Conservation (phyloP, 2,888 invertebrate species). For the Scaptomyza reducta region DNA sequence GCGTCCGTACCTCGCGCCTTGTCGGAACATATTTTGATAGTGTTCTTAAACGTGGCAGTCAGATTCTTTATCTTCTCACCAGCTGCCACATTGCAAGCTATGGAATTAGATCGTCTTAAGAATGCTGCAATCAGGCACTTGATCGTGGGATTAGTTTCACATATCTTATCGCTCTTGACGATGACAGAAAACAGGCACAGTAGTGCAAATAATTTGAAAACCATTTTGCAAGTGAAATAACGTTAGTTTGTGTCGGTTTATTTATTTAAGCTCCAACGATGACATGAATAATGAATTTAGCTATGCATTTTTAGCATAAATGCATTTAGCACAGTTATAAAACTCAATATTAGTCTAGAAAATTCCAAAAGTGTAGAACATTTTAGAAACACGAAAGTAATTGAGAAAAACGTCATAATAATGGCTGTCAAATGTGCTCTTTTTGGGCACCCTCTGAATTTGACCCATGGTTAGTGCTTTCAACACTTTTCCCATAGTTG, state of each 20-base stretch:
- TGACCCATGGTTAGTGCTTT: slow-evolving; percentile 23
- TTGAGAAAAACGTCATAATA: not conserved
- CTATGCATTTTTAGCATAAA: not conserved
- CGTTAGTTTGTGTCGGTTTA: not conserved
- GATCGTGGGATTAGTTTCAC: not conserved
- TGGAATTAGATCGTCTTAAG: not conserved
- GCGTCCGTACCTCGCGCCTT: not conserved
- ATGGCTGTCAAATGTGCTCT: not conserved
- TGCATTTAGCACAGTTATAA: not conserved
- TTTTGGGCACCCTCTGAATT: not conserved
- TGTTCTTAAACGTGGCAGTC: not conserved
- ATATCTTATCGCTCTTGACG: not conserved
- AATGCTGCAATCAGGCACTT: not conserved
- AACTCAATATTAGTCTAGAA: not conserved
- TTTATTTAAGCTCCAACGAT: not conserved
- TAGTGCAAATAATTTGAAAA: not conserved
- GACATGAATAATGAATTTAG: not conserved
- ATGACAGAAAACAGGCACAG: not conserved
- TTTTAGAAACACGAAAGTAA: not conserved
- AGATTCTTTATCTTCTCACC: not conserved
- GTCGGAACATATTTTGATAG: not conserved
- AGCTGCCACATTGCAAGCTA: not conserved
- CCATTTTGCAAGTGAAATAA: not conserved
- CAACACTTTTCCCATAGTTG: slow-evolving; percentile 30
- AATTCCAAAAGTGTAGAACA: not conserved